A percentile compares a stretch with the other conserved stretches of the same genome.
Conservation (phyloP, 2,888 invertebrate species). For the Thymelicus acteon region DNA sequence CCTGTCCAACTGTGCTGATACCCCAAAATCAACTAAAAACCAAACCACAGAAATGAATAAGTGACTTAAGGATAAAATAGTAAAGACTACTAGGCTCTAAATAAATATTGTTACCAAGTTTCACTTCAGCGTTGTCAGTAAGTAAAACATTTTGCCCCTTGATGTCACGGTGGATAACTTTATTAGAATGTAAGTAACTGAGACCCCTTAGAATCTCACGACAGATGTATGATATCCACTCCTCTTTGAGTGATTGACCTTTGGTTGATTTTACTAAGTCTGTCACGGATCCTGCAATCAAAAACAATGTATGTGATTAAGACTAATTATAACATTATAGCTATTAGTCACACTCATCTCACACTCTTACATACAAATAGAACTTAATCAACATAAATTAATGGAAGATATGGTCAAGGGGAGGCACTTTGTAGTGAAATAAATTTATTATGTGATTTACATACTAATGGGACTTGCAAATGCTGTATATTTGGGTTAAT, state of each 20-base stretch:
- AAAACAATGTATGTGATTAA: conserved; percentile 10
- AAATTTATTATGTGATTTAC: too few species aligned
- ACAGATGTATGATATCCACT: conserved; percentile 99
- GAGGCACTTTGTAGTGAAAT: too few species aligned
- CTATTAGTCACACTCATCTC: neutral
- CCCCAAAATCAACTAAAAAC: conserved; percentile 97
- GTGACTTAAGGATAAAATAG: neutral
- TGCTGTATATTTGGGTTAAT: too few species aligned
- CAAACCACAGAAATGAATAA: conserved; percentile 20
- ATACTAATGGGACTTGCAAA: too few species aligned
- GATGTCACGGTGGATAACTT: conserved; percentile 99
- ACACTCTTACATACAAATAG: too few species aligned
- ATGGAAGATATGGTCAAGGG: too few species aligned
- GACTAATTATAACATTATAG: neutral
- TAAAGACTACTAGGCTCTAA: neutral
- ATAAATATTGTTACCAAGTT: conserved; percentile 88
- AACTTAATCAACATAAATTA: too few species aligned
- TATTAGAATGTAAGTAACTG: conserved; percentile 98
- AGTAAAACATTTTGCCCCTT: conserved; percentile 99
- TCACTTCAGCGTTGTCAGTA: conserved; percentile 99
- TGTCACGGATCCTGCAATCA: conserved; percentile 92
- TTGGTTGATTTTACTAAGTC: conserved; percentile 99
- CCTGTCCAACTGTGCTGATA: conserved; percentile 99
- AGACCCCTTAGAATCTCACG: conserved; percentile 97
- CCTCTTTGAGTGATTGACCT: conserved; percentile 98